These are phyloP conservation scores for Hyperoplus lanceolatus DNA, from an alignment of 2,797 vertebrate genomes.

Conservation along the genomic window DNA sequence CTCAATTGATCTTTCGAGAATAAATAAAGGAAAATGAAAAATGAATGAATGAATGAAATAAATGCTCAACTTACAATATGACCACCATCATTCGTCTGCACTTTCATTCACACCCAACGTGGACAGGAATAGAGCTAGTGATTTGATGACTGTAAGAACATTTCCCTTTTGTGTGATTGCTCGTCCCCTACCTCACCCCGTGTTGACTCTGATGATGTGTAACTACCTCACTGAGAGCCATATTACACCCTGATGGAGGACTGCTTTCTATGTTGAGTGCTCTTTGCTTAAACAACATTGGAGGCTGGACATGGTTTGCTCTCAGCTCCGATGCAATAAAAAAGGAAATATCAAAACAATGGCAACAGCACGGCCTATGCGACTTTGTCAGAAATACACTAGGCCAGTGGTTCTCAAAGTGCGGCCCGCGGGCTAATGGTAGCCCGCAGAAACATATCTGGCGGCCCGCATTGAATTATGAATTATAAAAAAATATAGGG, in stretches of 20 bases:
- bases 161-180: not conserved
- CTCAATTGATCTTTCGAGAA: too few relatives aligned
- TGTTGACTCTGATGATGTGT: not conserved
- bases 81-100: not conserved
- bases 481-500: too few relatives aligned
- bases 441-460: too few relatives aligned
- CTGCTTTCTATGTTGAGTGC: not conserved
- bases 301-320: not conserved
- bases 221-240: not conserved
- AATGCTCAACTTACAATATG: not conserved
- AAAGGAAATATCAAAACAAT: not conserved
- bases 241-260: not conserved
- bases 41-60: too few relatives aligned
- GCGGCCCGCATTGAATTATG: too few relatives aligned
- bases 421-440: too few relatives aligned
- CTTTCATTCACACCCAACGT: not conserved
- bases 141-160: not conserved
- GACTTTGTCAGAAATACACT: too few relatives aligned
- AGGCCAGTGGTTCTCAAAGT: too few relatives aligned
- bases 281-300: not conserved
- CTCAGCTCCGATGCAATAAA: not conserved
- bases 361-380: not conserved
- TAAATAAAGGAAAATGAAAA: too few relatives aligned
- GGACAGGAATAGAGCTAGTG: not conserved
- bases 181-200: not conserved